phyloP scores from a whole-genome alignment of 2,888 invertebrate genomes.

The Acanthosepion pharaonis region DNA sequence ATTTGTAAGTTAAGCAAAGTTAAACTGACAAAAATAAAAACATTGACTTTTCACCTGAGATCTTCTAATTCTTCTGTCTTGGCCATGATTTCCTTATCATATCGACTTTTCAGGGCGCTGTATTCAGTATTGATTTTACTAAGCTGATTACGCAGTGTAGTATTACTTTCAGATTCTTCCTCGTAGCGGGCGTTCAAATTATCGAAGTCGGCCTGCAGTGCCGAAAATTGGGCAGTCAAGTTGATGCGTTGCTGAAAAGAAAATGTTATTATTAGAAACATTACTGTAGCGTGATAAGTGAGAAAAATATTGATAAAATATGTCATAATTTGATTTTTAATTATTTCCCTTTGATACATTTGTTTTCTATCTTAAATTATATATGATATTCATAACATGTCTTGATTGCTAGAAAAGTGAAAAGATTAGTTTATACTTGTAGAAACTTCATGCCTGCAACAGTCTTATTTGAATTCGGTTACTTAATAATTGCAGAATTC shows the following conservation, averaged over 20 bases:
- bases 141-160: slow-evolving; percentile 96
- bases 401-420: too few species aligned
- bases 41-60: slow-evolving; percentile 75
- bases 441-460: too few species aligned
- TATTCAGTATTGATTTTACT: slow-evolving; percentile 91
- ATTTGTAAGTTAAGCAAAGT: not conserved
- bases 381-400: too few species aligned
- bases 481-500: too few species aligned
- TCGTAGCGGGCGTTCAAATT: slow-evolving; percentile 91
- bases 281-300: too few species aligned
- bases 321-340: too few species aligned
- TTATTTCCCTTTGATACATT: too few species aligned
- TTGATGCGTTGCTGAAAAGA: slow-evolving; percentile 70
- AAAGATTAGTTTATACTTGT: too few species aligned
- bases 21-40: not conserved
- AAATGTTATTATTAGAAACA: too few species aligned
- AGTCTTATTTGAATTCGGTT: too few species aligned
- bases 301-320: too few species aligned
- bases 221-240: slow-evolving; percentile 69
- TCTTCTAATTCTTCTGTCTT: slow-evolving; percentile 91
- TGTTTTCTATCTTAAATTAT: too few species aligned
- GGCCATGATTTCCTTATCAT: slow-evolving; percentile 92
- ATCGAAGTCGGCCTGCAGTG: slow-evolving; percentile 73
- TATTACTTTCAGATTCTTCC: slow-evolving; percentile 96
- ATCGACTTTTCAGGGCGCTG: slow-evolving; percentile 92